Base-by-base conservation (phyloP, 2,113 vertebrate genomes). In the Hippocampus comes region DNA sequence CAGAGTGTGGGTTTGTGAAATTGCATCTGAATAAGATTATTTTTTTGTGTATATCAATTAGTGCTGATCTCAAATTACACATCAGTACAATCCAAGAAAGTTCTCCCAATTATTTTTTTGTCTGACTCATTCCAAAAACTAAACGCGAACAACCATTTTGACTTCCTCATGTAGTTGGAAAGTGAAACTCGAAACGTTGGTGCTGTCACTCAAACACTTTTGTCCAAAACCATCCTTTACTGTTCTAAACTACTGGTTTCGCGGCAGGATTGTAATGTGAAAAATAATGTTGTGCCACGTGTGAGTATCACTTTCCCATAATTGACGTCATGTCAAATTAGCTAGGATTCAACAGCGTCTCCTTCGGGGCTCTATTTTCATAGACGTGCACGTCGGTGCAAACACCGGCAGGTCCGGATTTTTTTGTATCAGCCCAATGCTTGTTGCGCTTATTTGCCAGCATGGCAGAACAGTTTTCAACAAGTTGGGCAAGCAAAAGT, bases 1-100 rank as follows among this genome's bases (percentile, higher is more conserved):
- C 48, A 57, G 48, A 67, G 64, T 30, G 41, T 21, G 21, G 77
- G 68, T 72, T 60, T 64, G 69, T 23, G 14, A 68, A 67, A 63
- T 30, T 25, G 30, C 9, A 8, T 51, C 41, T 34, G 55, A 43
- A 9, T 10, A 61, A 8, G 27, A 75, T 68, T 67, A 53, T 38
- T 70, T 38, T 57, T 34, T 25, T 53, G 64, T 1, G 48, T 66
- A 66, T 60, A 34, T 61, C 27, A 61, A 61, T 61, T 61, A 61
- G 59, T 17, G 20, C 27, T 34, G 15, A 61, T 61, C 59, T 61
- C 8, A 61, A 14, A 34, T 61, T 61, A 61, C 59, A 34, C 14
- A 34, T 6, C 4, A 34, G 59, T 17, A 20, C 27, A 61, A 30
- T 34, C 17, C 27, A 34, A 30, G 56, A 59, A 23, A 14, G 27